phyloP scores from a whole-genome alignment of 2,888 invertebrate species.

The Chrysomela aeneicollis region DNA sequence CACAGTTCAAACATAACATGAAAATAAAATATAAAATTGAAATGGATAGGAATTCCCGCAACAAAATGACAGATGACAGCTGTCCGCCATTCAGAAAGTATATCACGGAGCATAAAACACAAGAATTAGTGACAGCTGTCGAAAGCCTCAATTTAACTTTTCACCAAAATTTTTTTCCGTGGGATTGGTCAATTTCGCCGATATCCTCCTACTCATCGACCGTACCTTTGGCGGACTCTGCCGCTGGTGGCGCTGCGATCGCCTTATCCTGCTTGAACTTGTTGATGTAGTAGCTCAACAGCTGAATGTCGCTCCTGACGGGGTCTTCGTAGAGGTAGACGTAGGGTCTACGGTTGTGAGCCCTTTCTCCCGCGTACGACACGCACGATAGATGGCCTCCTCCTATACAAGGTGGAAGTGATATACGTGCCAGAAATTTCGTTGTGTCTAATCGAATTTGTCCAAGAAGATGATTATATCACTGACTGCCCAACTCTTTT shows the following conservation, averaged over 20 bases:
- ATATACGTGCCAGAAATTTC: conserved; percentile 11
- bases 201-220: neutral
- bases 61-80: no score
- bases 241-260: conserved; percentile 36
- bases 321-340: conserved; percentile 70
- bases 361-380: conserved; percentile 83
- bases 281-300: conserved; percentile 87
- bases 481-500: no score
- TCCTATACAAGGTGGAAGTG: conserved; percentile 62
- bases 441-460: neutral
- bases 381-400: conserved; percentile 85
- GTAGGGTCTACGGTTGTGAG: conserved; percentile 77
- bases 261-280: conserved; percentile 67
- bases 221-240: conserved; percentile 37
- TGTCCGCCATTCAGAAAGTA: no score
- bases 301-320: conserved; percentile 85
- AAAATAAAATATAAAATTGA: no score
- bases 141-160: no score
- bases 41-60: no score
- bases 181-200: no score
- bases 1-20: no score
- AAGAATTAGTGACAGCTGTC: no score
- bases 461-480: no score
- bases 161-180: no score
- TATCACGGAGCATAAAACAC: no score